Percentiles rank a stretch among this genome's conserved stretches.
phyloP scores from a whole-genome alignment of 1,140 invertebrate species.

The Aphaenogaster floridana region DNA sequence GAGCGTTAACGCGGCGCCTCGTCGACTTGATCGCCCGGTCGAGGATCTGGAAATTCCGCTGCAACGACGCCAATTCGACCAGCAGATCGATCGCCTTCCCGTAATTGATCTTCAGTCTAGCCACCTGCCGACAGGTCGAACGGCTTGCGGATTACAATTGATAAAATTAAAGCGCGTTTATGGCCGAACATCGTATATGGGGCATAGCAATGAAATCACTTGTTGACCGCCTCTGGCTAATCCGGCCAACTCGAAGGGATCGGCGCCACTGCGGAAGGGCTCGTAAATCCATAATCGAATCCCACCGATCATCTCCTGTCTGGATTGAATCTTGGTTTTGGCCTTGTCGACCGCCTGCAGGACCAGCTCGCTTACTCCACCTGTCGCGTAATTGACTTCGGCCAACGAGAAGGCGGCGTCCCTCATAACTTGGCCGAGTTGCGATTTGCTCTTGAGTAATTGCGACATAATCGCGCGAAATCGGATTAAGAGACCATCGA shows the following conservation, averaged over 20 bases:
- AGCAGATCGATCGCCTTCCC: conserved; percentile 90
- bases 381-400: conserved; percentile 49
- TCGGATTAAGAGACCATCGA: conserved; percentile 47
- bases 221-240: conserved; percentile 57
- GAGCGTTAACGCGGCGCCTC: conserved; percentile 92
- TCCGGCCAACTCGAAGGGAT: conserved; percentile 32
- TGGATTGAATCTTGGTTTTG: conserved; percentile 18
- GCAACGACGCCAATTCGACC: conserved; percentile 91
- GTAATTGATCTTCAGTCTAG: conserved; percentile 92
- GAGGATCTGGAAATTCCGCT: conserved; percentile 91
- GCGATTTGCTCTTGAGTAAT: conserved; percentile 20
- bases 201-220: conserved; percentile 9
- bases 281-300: conserved; percentile 42
- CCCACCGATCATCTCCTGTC: conserved; percentile 39
- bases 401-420: conserved; percentile 40
- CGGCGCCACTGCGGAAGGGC: not conserved
- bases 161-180: not conserved
- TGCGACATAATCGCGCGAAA: conserved; percentile 5
- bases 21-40: conserved; percentile 92
- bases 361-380: conserved; percentile 37
- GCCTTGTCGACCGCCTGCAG: conserved; percentile 47
- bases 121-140: conserved; percentile 81
- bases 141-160: not conserved
- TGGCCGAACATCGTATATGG: not conserved
- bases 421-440: conserved; percentile 39